Percentiles rank a stretch among this genome's conserved stretches.
phyloP scores from a whole-genome alignment of 2,888 invertebrate genomes.

The Ichneumoninae sp. region DNA sequence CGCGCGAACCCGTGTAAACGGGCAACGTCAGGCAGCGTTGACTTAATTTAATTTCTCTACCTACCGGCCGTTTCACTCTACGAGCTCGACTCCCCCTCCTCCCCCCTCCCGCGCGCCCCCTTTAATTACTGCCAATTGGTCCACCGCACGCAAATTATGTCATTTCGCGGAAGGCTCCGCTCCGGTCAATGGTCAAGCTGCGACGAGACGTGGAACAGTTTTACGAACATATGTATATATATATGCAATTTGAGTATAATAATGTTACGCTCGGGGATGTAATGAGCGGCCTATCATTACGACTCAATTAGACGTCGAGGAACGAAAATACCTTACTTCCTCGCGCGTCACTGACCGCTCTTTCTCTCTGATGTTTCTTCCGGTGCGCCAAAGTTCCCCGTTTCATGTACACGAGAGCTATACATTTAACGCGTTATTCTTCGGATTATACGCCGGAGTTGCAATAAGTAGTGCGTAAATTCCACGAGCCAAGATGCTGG shows the following conservation, averaged over 20 bases:
- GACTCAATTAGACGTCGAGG: slow-evolving; percentile 54
- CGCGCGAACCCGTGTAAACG: slow-evolving; percentile 79
- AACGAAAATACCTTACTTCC: slow-evolving; percentile 42
- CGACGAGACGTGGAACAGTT: slow-evolving; percentile 24
- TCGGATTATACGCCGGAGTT: not conserved
- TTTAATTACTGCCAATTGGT: slow-evolving; percentile 83
- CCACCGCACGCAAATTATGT: slow-evolving; percentile 82
- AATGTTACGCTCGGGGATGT: slow-evolving; percentile 18
- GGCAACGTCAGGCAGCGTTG: slow-evolving; percentile 63
- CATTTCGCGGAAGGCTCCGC: slow-evolving; percentile 73
- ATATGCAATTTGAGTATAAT: slow-evolving; percentile 19
- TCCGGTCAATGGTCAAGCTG: slow-evolving; percentile 39
- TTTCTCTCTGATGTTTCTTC: slow-evolving; percentile 18
- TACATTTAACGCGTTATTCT: not conserved
- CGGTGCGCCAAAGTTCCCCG: not conserved
- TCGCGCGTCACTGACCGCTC: slow-evolving; percentile 11
- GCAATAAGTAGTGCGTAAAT: no score
- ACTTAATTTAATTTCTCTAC: slow-evolving; percentile 82
- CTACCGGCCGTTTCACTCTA: slow-evolving; percentile 61
- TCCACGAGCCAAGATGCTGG: no score
- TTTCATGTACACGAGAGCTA: not conserved
- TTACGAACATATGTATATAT: not conserved
- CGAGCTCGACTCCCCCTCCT: not conserved
- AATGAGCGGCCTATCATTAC: slow-evolving; percentile 47
- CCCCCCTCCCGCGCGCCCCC: slow-evolving; percentile 67